Percentiles rank a stretch among this genome's conserved stretches.
Evolutionary conservation across 2,113 vertebrate species (phyloP).

Genomic region (Phylloscopus trochilus): DNA sequence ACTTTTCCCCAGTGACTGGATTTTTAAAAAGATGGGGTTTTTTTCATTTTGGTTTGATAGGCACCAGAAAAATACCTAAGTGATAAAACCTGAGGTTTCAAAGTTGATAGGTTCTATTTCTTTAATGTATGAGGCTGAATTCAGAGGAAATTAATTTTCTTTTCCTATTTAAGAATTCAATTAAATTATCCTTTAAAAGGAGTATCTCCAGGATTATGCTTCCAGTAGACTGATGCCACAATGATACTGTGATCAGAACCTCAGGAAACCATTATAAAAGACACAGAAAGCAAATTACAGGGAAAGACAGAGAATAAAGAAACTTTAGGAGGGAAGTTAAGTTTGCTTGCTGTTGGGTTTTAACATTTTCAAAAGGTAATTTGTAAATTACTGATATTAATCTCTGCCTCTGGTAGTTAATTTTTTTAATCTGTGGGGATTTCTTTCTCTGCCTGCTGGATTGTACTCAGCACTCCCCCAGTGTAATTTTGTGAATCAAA

Average conservation of each 20-base stretch:
- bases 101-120: not conserved
- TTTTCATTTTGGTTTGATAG: not conserved
- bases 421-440: not conserved
- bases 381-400: not conserved
- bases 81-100: not conserved
- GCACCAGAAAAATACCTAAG: not conserved
- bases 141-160: conserved; percentile 7
- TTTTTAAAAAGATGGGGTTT: not conserved
- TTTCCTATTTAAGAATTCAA: not conserved
- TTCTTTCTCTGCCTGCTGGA: not conserved
- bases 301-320: not conserved
- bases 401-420: not conserved
- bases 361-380: not conserved
- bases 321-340: not conserved
- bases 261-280: not conserved
- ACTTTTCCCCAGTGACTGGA: not conserved
- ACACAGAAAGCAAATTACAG: not conserved
- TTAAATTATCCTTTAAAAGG: not conserved
- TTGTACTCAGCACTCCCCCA: not conserved
- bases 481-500: not conserved
- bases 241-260: not conserved
- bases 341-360: not conserved
- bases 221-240: not conserved
- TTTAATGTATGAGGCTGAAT: not conserved
- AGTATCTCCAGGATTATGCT: not conserved